Percentiles rank a stretch among this genome's conserved stretches.
phyloP scores from a whole-genome alignment of 2,888 invertebrate species.

The Listrodromus nycthemerus region DNA sequence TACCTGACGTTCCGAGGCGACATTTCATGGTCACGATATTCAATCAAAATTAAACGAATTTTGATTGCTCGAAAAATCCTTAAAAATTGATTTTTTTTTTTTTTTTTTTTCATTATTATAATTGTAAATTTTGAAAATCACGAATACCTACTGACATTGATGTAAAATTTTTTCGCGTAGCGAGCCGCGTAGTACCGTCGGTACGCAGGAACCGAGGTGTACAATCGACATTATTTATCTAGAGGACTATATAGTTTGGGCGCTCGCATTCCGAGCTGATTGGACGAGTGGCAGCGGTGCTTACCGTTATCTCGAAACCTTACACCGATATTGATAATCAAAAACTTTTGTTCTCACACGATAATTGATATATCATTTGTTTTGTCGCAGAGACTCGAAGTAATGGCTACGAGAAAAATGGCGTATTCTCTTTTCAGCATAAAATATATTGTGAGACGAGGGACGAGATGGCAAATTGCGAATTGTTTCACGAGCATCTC shows the following conservation, averaged over 20 bases:
- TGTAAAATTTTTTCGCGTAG: no score
- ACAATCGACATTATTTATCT: slow-evolving; percentile 20
- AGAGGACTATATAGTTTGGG: neutral
- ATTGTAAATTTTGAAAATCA: no score
- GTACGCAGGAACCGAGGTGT: neutral
- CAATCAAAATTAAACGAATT: neutral
- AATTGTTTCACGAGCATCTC: slow-evolving; percentile 17
- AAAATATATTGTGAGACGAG: neutral
- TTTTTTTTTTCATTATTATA: neutral
- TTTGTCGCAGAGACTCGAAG: slow-evolving; percentile 19
- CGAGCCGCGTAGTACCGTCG: neutral
- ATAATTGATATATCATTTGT: slow-evolving; percentile 1
- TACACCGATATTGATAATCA: slow-evolving; percentile 41
- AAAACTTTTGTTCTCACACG: neutral
- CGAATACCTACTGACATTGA: no score
- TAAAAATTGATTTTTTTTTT: neutral
- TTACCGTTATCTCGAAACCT: slow-evolving; percentile 45
- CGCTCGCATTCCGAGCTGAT: slow-evolving; percentile 8
- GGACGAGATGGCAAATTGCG: slow-evolving; percentile 15
- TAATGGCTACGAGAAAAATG: neutral
- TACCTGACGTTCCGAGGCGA: neutral
- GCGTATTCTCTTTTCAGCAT: slow-evolving; percentile 14
- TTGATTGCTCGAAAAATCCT: neutral
- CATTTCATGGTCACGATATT: slow-evolving; percentile 5
- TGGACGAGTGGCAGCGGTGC: neutral